These are phyloP conservation scores for Drosophila siamana DNA, from an alignment of 2,888 invertebrate species.

Conservation along the genomic window DNA sequence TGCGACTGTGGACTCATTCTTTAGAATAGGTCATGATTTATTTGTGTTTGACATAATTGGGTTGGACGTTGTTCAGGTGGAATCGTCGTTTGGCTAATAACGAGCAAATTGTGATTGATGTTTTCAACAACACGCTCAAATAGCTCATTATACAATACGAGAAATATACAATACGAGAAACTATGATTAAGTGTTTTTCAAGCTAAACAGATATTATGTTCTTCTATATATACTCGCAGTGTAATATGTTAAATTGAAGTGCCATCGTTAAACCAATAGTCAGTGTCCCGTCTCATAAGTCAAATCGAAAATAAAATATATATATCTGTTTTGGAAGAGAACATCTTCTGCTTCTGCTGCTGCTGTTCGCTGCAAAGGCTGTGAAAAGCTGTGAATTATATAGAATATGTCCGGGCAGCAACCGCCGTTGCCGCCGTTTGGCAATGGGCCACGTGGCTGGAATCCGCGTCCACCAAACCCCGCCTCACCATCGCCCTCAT, in stretches of 20 bases:
- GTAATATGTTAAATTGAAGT: slow-evolving; percentile 71
- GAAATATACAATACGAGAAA: neutral
- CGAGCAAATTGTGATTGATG: slow-evolving; percentile 42
- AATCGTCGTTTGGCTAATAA: slow-evolving; percentile 33
- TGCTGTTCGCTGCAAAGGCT: slow-evolving; percentile 35
- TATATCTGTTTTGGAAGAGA: neutral
- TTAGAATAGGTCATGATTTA: slow-evolving; percentile 79
- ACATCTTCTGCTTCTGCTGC: slow-evolving; percentile 18
- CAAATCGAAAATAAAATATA: slow-evolving; percentile 23
- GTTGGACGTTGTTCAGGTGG: slow-evolving; percentile 65
- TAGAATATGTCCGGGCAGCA: slow-evolving; percentile 84
- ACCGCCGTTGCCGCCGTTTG: slow-evolving; percentile 78
- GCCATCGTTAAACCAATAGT: slow-evolving; percentile 25
- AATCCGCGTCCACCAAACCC: slow-evolving; percentile 83
- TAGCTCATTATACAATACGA: slow-evolving; percentile 2
- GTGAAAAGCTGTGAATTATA: slow-evolving; percentile 26
- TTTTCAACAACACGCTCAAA: slow-evolving; percentile 7
- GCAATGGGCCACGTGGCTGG: slow-evolving; percentile 84
- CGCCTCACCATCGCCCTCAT: slow-evolving; percentile 86
- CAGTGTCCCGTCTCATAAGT: slow-evolving; percentile 13
- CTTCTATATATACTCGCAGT: slow-evolving; percentile 45
- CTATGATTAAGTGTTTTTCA: neutral
- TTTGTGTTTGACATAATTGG: slow-evolving; percentile 68
- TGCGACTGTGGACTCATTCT: slow-evolving; percentile 30
- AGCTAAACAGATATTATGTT: neutral